phyloP scores from a whole-genome alignment of 2,888 invertebrate species.

The Hirtodrosophila confusa region DNA sequence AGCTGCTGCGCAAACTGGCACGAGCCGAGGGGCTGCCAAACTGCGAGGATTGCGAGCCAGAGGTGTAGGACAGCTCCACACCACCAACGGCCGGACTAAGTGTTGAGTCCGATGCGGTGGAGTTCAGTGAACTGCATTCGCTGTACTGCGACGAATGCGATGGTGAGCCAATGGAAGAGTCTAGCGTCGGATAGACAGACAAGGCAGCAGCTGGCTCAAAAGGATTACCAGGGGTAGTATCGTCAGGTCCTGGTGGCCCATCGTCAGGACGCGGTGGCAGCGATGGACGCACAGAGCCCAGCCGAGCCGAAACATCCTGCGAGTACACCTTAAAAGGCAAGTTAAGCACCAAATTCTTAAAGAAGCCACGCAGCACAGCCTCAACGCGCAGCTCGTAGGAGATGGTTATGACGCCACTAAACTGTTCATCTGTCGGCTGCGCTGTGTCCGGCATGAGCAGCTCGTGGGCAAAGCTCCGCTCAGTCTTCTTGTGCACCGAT shows the following conservation, averaged over 20 bases:
- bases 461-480: constrained; percentile 83
- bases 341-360: constrained; percentile 82
- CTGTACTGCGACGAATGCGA: constrained; percentile 81
- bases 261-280: constrained; percentile 61
- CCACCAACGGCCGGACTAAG: constrained; percentile 81
- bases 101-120: constrained; percentile 82
- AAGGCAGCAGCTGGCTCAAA: constrained; percentile 67
- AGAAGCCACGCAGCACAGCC: constrained; percentile 82
- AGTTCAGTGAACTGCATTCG: constrained; percentile 82
- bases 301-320: constrained; percentile 55
- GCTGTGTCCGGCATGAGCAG: constrained; percentile 81
- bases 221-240: constrained; percentile 69
- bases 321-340: constrained; percentile 82
- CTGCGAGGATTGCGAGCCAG: constrained; percentile 76
- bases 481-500: constrained; percentile 83
- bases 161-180: constrained; percentile 81
- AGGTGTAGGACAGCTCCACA: constrained; percentile 66
- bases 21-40: constrained; percentile 78
- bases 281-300: constrained; percentile 53
- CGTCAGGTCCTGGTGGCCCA: constrained; percentile 56
- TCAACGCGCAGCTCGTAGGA: constrained; percentile 82
- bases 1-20: constrained; percentile 75
- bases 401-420: constrained; percentile 81
- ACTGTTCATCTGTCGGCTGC: constrained; percentile 79
- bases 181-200: constrained; percentile 70